Evolutionary conservation across 2,888 invertebrate species (phyloP).

Genomic region (Abscondita cerata): DNA sequence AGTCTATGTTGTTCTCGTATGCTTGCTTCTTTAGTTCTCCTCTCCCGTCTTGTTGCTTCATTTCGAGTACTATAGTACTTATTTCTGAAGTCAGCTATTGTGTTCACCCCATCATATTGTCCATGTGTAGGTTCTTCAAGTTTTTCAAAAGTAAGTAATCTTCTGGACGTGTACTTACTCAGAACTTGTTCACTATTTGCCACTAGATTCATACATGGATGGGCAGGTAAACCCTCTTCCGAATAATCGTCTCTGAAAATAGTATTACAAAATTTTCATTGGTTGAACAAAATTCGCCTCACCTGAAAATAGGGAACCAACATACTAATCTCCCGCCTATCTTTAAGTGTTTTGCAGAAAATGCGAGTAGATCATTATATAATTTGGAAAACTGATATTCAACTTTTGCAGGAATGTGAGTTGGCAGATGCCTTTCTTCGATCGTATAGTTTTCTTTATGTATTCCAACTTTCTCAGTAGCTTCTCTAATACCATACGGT

Average conservation of each 20-base stretch:
- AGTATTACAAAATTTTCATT: no score
- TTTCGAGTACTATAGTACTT: slow-evolving; percentile 76
- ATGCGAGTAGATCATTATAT: slow-evolving; percentile 82
- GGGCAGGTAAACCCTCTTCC: slow-evolving; percentile 76
- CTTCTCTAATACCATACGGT: slow-evolving; percentile 96
- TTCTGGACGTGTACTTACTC: slow-evolving; percentile 78
- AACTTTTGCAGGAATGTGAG: slow-evolving; percentile 84
- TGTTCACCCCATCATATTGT: slow-evolving; percentile 50
- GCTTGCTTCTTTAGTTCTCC: slow-evolving; percentile 42
- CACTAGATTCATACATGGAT: slow-evolving; percentile 78
- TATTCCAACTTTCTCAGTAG: slow-evolving; percentile 85
- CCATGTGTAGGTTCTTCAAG: slow-evolving; percentile 61
- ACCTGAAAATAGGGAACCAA: slow-evolving; percentile 94
- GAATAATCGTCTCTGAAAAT: slow-evolving; percentile 74
- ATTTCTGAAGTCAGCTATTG: slow-evolving; percentile 64
- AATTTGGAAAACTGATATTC: slow-evolving; percentile 85
- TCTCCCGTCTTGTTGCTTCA: slow-evolving; percentile 70
- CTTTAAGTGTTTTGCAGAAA: slow-evolving; percentile 79
- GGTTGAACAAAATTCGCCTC: no score
- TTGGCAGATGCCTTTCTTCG: slow-evolving; percentile 68
- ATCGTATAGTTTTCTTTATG: slow-evolving; percentile 66
- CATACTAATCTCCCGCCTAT: slow-evolving; percentile 86
- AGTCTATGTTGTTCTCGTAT: slow-evolving; percentile 50
- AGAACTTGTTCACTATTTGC: slow-evolving; percentile 91
- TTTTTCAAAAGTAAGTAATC: slow-evolving; percentile 89